A percentile compares a stretch with the other conserved stretches of the same genome.
phyloP scores from a whole-genome alignment of 2,113 vertebrate species.

The Phalacrocorax carbo region DNA sequence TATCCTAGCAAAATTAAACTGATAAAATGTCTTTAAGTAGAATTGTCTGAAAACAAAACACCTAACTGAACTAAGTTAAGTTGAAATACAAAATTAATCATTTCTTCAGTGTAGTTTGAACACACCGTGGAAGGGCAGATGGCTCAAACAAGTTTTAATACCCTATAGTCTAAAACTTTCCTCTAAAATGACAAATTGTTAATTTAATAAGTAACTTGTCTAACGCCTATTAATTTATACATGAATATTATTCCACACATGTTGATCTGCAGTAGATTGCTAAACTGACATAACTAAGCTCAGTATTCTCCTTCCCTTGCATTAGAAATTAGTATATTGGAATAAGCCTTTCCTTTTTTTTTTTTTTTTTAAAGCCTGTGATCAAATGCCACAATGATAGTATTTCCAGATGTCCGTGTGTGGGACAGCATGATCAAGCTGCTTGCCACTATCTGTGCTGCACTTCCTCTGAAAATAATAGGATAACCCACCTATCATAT shows the following conservation, averaged over 20 bases:
- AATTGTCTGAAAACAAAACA: neutral
- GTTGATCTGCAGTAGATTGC: neutral
- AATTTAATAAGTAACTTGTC: neutral
- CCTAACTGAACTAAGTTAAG: neutral
- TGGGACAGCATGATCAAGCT: neutral
- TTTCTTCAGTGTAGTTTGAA: neutral
- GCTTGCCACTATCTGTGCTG: neutral
- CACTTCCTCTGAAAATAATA: neutral
- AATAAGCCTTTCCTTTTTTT: neutral
- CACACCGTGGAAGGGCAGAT: neutral
- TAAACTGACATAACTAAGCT: neutral
- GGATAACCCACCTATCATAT: rapidly evolving
- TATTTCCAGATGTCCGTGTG: neutral
- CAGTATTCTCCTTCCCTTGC: neutral
- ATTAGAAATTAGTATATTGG: neutral
- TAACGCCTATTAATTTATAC: neutral
- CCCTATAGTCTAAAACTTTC: neutral
- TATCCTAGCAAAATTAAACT: neutral
- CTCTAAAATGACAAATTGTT: neutral
- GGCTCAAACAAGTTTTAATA: neutral
- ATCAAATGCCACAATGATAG: neutral
- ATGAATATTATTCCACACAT: neutral
- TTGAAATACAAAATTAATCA: neutral
- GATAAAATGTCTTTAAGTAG: neutral
- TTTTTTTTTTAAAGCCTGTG: neutral